Conservation (phyloP, 2,113 vertebrate genomes). For the Narcine bancroftii region DNA sequence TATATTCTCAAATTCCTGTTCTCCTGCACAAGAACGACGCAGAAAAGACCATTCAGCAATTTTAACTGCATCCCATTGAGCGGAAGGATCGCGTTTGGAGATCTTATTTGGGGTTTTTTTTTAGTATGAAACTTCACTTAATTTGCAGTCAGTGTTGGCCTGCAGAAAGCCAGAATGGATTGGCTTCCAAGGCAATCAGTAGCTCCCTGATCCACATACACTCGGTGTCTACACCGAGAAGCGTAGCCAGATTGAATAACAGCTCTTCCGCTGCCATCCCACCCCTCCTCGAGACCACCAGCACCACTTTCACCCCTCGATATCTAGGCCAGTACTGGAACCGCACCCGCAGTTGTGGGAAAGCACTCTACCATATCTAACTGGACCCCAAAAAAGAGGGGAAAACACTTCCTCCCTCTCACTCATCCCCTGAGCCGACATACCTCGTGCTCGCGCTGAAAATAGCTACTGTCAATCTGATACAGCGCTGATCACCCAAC, state of each 20-base stretch:
- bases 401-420: background rate
- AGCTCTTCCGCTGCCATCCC: background rate
- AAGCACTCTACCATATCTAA: background rate
- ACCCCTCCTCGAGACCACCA: background rate
- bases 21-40: background rate
- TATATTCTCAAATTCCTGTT: background rate
- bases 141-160: background rate
- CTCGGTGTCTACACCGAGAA: background rate
- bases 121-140: background rate
- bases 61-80: too few species aligned
- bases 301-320: background rate
- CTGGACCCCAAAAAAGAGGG: background rate
- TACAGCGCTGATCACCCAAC: background rate
- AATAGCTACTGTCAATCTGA: conserved; percentile 30
- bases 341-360: background rate
- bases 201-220: background rate
- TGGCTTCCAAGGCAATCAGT: background rate
- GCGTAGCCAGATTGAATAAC: background rate
- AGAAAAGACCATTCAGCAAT: background rate
- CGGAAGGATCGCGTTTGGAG: background rate
- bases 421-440: background rate
- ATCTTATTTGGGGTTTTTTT: background rate
- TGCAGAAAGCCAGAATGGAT: background rate
- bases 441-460: conserved; percentile 17
- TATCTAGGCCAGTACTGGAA: background rate